phyloP scores from a whole-genome alignment of 2,113 vertebrate species.

The Bufo gargarizans region DNA sequence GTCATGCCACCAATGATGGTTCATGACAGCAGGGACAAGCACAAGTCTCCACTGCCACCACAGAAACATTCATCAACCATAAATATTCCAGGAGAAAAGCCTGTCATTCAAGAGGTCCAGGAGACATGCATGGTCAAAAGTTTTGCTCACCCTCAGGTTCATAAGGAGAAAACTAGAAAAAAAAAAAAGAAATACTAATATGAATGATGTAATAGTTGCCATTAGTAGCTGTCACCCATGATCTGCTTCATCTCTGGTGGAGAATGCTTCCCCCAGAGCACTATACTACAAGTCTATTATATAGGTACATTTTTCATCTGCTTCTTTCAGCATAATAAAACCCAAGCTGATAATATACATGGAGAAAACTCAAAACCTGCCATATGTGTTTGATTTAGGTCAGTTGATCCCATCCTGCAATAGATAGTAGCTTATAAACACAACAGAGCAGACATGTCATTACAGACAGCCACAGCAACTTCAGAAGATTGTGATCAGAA shows the following conservation, averaged over 20 bases:
- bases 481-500: slow-evolving; percentile 41
- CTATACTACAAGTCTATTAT: background rate
- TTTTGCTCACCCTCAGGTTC: background rate
- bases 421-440: slow-evolving; percentile 37
- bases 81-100: background rate
- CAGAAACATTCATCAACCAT: background rate
- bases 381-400: slow-evolving; percentile 26
- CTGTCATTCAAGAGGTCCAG: background rate
- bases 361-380: slow-evolving; percentile 1
- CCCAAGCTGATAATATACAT: background rate
- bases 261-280: background rate
- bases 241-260: background rate
- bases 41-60: background rate
- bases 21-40: no score
- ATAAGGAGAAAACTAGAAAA: background rate
- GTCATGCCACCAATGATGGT: no score
- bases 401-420: slow-evolving; percentile 31
- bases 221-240: background rate
- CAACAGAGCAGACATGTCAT: slow-evolving; percentile 37
- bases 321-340: slow-evolving; percentile 2
- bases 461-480: slow-evolving; percentile 27
- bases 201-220: background rate
- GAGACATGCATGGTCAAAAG: background rate
- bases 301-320: background rate
- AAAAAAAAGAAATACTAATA: background rate